Percentiles rank a stretch among this genome's conserved stretches.
Evolutionary conservation across 2,888 invertebrate species (phyloP).

Genomic region (Epinotia demarniana): DNA sequence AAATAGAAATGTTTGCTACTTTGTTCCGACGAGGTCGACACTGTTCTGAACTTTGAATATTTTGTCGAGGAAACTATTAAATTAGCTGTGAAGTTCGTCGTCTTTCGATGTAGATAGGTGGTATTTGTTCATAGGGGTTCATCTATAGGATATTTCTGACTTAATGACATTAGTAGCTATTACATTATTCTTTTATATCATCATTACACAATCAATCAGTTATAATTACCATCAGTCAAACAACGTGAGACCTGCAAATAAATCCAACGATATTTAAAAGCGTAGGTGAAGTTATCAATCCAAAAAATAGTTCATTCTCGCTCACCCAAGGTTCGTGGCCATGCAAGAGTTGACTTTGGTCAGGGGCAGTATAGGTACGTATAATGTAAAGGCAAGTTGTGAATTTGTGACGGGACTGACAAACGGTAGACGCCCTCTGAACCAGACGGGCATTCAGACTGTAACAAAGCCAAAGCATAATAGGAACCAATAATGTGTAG

Average conservation of each 20-base stretch:
- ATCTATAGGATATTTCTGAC: no score
- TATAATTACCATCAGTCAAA: not conserved
- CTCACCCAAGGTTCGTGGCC: not conserved
- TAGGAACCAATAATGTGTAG: slow-evolving; percentile 16
- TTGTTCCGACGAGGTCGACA: slow-evolving; percentile 3
- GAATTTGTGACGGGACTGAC: not conserved
- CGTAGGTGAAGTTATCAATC: not conserved
- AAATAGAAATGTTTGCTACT: slow-evolving; percentile 18
- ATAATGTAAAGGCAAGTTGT: not conserved
- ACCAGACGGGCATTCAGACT: not conserved
- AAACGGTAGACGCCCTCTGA: not conserved
- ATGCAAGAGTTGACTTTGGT: not conserved
- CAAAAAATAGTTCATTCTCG: not conserved
- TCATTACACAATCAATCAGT: no score
- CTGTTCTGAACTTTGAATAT: slow-evolving; percentile 6
- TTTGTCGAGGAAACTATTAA: not conserved
- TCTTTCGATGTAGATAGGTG: not conserved
- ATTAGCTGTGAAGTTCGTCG: not conserved
- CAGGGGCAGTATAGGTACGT: not conserved
- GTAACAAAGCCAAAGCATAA: slow-evolving; percentile 5
- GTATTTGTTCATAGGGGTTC: not conserved
- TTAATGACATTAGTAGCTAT: not conserved
- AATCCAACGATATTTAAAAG: not conserved
- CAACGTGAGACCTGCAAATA: not conserved
- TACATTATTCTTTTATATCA: not conserved